Evolutionary conservation across 2,888 invertebrate species (phyloP).

Genomic region (Odontocolon sp.): DNA sequence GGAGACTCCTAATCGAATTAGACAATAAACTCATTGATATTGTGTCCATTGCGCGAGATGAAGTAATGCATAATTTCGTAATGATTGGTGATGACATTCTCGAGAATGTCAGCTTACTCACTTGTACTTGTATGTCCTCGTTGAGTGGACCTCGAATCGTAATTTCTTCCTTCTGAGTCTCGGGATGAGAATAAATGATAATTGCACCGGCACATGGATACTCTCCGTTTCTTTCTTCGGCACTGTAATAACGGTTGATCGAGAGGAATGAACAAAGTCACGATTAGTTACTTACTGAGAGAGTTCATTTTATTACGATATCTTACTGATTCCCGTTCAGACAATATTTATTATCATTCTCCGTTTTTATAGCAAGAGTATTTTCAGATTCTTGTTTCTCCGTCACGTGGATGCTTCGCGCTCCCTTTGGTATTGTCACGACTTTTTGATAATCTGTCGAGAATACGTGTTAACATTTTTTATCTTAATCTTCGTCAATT

Average conservation of each 20-base stretch:
- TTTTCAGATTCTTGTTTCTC: constrained; percentile 85
- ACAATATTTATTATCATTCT: constrained; percentile 87
- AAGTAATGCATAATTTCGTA: neutral
- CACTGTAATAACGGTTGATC: constrained; percentile 3
- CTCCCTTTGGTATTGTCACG: constrained; percentile 87
- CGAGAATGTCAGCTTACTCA: constrained; percentile 77
- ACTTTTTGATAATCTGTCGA: constrained; percentile 84
- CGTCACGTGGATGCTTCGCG: constrained; percentile 89
- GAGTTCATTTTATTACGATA: neutral
- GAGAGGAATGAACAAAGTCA: neutral
- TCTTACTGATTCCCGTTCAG: constrained; percentile 89
- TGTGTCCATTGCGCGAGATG: neutral
- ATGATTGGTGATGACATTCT: neutral
- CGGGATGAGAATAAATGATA: constrained; percentile 88
- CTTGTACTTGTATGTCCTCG: constrained; percentile 91
- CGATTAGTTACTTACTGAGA: neutral
- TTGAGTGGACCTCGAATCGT: constrained; percentile 91
- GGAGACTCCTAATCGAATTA: neutral
- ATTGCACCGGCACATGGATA: constrained; percentile 91
- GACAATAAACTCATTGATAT: neutral
- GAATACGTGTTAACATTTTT: neutral
- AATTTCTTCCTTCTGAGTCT: constrained; percentile 90
- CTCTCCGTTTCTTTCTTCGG: constrained; percentile 86
- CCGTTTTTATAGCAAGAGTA: constrained; percentile 88
- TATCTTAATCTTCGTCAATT: neutral